Evolutionary conservation across 2,888 invertebrate genomes (phyloP), one percentile per base, ranked within the genome.

Genomic region (Stenodema calcarata): DNA sequence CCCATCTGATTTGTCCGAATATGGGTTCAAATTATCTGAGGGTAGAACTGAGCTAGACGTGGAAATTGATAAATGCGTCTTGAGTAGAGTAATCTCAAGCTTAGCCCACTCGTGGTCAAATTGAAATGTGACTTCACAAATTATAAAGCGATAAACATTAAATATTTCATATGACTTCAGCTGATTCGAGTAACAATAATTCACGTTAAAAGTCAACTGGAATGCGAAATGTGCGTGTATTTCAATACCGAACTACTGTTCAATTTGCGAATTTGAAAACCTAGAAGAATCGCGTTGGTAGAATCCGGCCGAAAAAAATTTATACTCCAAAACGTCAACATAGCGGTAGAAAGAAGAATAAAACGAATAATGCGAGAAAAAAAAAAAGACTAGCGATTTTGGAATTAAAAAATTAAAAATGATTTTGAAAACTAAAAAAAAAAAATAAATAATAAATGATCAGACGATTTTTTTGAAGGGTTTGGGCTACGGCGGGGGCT

Each of bases 401-500:
- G 62, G 62, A 62, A 62, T 62, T 62, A 27, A 62, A 62, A 18
- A 18, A 62, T 4, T 4, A 35, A 7, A 50, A 50, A n/a, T 50
- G 14, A n/a, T 16, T n/a, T 50, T 50, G 50, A n/a, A 14, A 50
- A 50, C 4, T 9, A 18, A 18, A 54, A 54, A 18, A 54, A 54
- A 54, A 18, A 54, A 54, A 54, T 54, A 54, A 54, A 62, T 62
- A 23, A 18, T 2, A 62, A 23, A 11, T 62, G 18, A 62, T 18
- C 23, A 62, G 18, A 62, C 18, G 27, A 23, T 62, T 2, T 35
- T 35, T 35, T 35, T 62, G 6, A 62, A 27, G 62, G n/a, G 62
- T 62, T 62, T 62, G 2, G 62, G 18, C 16, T 54, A 16, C 7
- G 54, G 78, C 27, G 84, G 44, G 44, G 73, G 81, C 86, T 86